Base-by-base conservation (phyloP, 2,113 vertebrate genomes). In the Mormyrus lacerda region DNA sequence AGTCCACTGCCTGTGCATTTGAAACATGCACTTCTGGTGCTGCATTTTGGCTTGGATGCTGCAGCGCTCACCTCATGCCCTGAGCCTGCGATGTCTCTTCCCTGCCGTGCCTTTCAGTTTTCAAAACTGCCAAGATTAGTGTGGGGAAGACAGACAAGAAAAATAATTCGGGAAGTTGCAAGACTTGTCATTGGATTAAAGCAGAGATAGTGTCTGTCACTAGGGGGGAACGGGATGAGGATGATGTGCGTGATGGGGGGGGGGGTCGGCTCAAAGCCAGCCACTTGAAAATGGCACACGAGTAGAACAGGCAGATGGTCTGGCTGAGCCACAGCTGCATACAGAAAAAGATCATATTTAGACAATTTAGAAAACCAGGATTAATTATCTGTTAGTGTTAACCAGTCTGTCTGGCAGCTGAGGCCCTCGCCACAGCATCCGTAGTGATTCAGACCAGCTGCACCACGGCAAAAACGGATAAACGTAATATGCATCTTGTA, bases 371-470 rank as follows among this genome's bases (percentile, higher is more conserved):
- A 89, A 93, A 94, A 94, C 92, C 92, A 93, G 89, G 92, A 95
- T 85, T 79, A 93, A 91, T 94, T 93, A 93, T 90, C 86, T 93
- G 92, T 94, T 92, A 92, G 88, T 92, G 91, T 93, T 93, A 92
- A 93, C 90, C 92, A 91, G 91, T 90, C 42, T 69, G 89, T 92
- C 89, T 93, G 91, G 92, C 91, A 93, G 88, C 92, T 88, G 65
- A 93, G 87, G 86, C 87, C 55, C 47, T 93, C 90, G 91, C 93
- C 93, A 92, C 91, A 91, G 91, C 92, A 90, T 93, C 93, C 91
- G 89, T 89, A 91, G 84, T 87, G n/a, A 93, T 93, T 92, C 84
- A n/a, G 88, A 88, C 89, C 89, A 88, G 93, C 85, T 91, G 90
- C 89, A 91, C 76, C 85, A 69, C 50, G 91, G 92, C 91, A 88